A percentile compares a stretch with the other conserved stretches of the same genome.
Conservation (phyloP, 2,113 vertebrate genomes). For the Gila orcuttii region DNA sequence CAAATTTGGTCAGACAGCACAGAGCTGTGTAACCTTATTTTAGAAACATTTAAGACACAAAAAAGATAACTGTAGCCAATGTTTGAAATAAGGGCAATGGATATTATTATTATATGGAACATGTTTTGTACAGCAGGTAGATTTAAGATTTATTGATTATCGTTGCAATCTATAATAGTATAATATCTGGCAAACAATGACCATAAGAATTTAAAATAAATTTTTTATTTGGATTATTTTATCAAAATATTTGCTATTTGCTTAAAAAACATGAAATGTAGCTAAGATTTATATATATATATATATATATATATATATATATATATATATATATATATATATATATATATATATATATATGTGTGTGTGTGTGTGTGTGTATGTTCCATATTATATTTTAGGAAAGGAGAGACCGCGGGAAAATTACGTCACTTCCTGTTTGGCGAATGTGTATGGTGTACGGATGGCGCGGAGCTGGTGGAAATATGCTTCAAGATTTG, state of each 20-base stretch:
- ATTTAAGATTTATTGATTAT: background rate
- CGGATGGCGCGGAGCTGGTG: conserved; percentile 72
- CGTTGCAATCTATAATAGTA: background rate
- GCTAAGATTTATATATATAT: background rate
- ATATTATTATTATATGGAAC: background rate
- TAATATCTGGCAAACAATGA: background rate
- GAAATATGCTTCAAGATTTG: conserved; percentile 35
- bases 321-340: no score
- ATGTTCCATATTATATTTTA: background rate
- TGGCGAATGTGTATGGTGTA: conserved; percentile 31
- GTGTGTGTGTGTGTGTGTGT: no score
- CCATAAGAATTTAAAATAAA: no score
- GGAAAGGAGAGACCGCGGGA: conserved; percentile 72
- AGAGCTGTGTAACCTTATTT: background rate
- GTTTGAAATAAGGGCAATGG: background rate
- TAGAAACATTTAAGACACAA: background rate
- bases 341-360: no score
- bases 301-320: no score
- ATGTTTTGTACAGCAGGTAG: background rate
- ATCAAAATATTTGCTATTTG: background rate
- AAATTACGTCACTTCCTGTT: conserved; percentile 79
- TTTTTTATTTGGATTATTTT: background rate
- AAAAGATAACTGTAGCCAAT: background rate
- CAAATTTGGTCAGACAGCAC: background rate
- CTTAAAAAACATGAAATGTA: background rate